Evolutionary conservation across 2,797 vertebrate species (phyloP).

Genomic region (Anguilla marmorata): DNA sequence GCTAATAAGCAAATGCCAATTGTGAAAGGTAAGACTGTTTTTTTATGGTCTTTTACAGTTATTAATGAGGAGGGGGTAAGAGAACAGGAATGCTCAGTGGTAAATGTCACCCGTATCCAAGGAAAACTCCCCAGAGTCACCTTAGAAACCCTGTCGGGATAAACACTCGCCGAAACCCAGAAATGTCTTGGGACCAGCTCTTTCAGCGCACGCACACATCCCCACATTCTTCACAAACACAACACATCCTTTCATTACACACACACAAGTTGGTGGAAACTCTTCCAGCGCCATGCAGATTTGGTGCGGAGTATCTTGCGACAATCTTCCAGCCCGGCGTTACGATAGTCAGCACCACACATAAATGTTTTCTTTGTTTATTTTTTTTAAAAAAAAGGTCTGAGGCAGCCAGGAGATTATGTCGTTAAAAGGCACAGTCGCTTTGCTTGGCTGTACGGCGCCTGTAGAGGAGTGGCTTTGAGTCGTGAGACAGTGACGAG

Average conservation of each 20-base stretch:
- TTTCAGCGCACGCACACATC: too few species aligned
- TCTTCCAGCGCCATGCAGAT: conserved; percentile 15
- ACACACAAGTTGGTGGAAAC: neutral
- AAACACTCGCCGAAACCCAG: neutral
- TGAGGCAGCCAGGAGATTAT: neutral
- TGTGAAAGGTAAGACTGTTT: neutral
- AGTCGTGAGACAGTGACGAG: neutral
- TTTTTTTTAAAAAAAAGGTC: neutral
- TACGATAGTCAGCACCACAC: conserved; percentile 21
- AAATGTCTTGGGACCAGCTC: neutral
- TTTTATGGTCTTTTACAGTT: neutral
- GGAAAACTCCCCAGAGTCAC: neutral
- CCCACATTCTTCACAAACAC: neutral
- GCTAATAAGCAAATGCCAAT: conserved; percentile 6
- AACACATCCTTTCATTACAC: neutral
- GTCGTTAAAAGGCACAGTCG: neutral
- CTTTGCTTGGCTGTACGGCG: neutral
- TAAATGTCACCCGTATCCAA: neutral
- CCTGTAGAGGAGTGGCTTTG: neutral
- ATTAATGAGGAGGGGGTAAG: neutral
- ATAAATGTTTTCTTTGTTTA: neutral
- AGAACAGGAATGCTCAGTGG: neutral
- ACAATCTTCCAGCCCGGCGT: neutral
- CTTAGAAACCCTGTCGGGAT: neutral
- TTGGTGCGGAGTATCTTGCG: neutral